These are phyloP conservation scores for Manis crassicaudata DNA, from an alignment of 2,797 vertebrate species.

Conservation along the genomic window DNA sequence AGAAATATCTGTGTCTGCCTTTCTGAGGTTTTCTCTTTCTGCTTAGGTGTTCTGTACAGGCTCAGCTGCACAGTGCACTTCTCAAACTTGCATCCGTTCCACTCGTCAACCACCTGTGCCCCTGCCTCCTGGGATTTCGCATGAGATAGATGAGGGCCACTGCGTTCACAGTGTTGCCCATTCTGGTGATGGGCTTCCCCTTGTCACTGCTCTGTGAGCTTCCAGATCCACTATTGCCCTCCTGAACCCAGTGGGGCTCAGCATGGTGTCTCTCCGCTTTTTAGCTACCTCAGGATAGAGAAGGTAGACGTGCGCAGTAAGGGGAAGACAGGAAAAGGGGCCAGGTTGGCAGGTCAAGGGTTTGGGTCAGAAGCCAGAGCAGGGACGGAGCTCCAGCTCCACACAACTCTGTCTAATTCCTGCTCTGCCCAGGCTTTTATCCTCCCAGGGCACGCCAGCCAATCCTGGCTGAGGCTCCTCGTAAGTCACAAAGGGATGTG, in stretches of 20 bases:
- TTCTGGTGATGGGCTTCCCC: neutral
- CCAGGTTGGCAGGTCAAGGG: neutral
- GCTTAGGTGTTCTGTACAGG: neutral
- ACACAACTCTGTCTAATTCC: too few species aligned
- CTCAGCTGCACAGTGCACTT: neutral
- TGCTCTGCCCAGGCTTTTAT: neutral
- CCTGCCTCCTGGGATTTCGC: neutral
- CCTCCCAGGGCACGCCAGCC: neutral
- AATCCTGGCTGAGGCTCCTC: neutral
- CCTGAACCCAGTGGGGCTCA: neutral
- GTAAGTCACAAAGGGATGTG: neutral
- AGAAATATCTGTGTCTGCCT: neutral
- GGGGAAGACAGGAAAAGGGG: neutral
- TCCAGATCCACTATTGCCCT: neutral
- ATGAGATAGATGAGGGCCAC: neutral
- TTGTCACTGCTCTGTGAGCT: neutral
- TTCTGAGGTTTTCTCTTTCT: neutral
- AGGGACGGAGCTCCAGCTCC: too few species aligned
- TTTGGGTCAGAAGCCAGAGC: neutral
- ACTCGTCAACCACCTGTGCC: too few species aligned
- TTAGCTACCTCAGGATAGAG: neutral
- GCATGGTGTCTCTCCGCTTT: neutral
- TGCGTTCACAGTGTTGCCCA: neutral
- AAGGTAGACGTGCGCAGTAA: neutral
- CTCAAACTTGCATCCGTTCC: neutral